phyloP scores from a whole-genome alignment of 2,797 vertebrate genomes.

The Zenarchopterus dispar region DNA sequence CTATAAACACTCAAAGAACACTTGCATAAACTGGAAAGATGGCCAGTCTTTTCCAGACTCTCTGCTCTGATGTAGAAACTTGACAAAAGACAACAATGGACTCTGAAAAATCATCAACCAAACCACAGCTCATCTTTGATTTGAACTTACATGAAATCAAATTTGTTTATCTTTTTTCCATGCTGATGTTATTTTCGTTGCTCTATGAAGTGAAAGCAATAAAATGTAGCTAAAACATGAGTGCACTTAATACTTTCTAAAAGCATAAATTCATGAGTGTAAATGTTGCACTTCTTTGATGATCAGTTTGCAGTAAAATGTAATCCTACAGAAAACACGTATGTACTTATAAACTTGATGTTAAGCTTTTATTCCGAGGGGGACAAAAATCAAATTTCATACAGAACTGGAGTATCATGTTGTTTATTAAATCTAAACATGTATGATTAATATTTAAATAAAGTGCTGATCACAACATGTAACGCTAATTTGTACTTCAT shows the following conservation, averaged over 20 bases:
- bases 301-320: not conserved
- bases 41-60: slow-evolving; percentile 83
- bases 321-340: no score
- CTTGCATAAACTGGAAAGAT: slow-evolving; percentile 93
- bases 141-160: slow-evolving; percentile 13
- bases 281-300: slow-evolving; percentile 29
- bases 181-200: slow-evolving; percentile 8
- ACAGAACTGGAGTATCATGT: slow-evolving; percentile 29
- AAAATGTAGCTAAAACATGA: slow-evolving; percentile 22
- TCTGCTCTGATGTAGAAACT: slow-evolving; percentile 76
- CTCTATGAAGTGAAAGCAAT: slow-evolving; percentile 11
- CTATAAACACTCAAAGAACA: slow-evolving; percentile 97
- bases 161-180: not conserved
- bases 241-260: slow-evolving; percentile 15
- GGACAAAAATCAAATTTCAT: not conserved
- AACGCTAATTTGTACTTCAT: not conserved
- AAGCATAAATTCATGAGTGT: slow-evolving; percentile 14
- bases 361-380: not conserved
- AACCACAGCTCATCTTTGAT: not conserved
- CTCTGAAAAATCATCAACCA: no score
- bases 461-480: slow-evolving; percentile 20
- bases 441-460: slow-evolving; percentile 7
- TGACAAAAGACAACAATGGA: not conserved
- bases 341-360: no score
- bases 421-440: not conserved